These are phyloP conservation scores for Heliconius hermathena DNA, from an alignment of 1,140 invertebrate genomes.

Conservation along the genomic window DNA sequence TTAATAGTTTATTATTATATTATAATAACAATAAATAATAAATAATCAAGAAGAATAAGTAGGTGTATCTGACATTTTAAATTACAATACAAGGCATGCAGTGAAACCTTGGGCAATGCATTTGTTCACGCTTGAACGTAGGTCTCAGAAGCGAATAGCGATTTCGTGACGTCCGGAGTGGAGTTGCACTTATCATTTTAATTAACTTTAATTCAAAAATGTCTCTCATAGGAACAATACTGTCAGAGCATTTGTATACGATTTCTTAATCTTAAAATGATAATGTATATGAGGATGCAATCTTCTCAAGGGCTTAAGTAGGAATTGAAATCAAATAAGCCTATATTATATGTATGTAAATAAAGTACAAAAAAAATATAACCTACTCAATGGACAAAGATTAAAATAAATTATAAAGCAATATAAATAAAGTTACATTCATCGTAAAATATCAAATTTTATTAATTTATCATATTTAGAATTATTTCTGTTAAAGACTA, in stretches of 20 bases:
- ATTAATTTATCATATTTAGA: too few species aligned
- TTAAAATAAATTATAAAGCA: too few species aligned
- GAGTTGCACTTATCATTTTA: constrained; percentile 39
- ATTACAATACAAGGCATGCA: constrained; percentile 8
- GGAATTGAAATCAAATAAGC: too few species aligned
- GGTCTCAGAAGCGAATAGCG: constrained; percentile 29
- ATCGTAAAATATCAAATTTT: too few species aligned
- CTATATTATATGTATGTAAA: too few species aligned
- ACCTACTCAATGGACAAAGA: too few species aligned
- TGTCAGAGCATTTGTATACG: too few species aligned
- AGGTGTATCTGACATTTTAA: constrained; percentile 13
- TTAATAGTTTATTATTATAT: neutral
- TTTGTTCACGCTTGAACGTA: constrained; percentile 33
- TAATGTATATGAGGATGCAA: neutral
- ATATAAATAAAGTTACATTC: too few species aligned
- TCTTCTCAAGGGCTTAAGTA: neutral
- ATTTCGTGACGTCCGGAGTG: constrained; percentile 53
- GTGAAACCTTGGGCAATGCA: constrained; percentile 34
- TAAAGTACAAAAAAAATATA: too few species aligned
- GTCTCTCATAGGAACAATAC: neutral
- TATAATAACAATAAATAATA: neutral
- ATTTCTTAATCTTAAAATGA: neutral
- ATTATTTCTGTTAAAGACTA: neutral
- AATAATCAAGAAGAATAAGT: neutral
- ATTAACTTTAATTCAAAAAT: constrained; percentile 31